Conservation (phyloP, 2,797 vertebrate genomes). For the Mionectes olivaceus region DNA sequence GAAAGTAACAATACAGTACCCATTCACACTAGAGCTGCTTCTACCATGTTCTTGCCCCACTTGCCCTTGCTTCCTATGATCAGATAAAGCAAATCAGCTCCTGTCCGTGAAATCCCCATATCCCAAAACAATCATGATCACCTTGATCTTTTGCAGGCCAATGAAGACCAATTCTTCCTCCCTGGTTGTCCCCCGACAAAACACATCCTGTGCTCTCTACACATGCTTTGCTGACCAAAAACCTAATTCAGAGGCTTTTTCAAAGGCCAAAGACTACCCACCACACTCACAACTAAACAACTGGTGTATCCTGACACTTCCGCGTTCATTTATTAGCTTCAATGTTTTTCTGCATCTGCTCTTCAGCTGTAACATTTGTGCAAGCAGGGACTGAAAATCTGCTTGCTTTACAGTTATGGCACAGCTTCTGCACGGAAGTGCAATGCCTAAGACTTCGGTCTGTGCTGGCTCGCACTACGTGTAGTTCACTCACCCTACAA, state of each 20-base stretch:
- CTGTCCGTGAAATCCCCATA: not conserved
- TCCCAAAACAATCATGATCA: not conserved
- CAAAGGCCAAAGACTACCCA: not conserved
- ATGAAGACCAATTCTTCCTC: not conserved
- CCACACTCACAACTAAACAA: not conserved
- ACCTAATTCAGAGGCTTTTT: not conserved
- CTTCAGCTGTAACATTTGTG: not conserved
- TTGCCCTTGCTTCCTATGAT: fast-evolving
- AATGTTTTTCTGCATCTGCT: not conserved
- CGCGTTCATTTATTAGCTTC: not conserved
- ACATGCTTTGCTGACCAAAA: not conserved
- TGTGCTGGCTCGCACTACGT: fast-evolving
- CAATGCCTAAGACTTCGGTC: not conserved
- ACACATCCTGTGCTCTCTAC: not conserved
- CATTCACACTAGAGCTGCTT: not conserved
- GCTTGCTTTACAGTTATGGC: not conserved
- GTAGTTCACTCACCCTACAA: not conserved
- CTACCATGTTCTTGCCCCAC: not conserved
- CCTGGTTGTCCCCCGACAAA: not conserved
- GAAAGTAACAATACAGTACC: not conserved
- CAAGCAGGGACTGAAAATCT: not conserved
- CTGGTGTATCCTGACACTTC: not conserved
- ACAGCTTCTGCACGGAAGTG: not conserved
- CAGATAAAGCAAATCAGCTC: not conserved
- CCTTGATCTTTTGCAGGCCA: not conserved